Percentiles rank a stretch among this genome's conserved stretches.
Evolutionary conservation across 2,888 invertebrate genomes (phyloP).

Genomic region (Phaonia tiefii): DNA sequence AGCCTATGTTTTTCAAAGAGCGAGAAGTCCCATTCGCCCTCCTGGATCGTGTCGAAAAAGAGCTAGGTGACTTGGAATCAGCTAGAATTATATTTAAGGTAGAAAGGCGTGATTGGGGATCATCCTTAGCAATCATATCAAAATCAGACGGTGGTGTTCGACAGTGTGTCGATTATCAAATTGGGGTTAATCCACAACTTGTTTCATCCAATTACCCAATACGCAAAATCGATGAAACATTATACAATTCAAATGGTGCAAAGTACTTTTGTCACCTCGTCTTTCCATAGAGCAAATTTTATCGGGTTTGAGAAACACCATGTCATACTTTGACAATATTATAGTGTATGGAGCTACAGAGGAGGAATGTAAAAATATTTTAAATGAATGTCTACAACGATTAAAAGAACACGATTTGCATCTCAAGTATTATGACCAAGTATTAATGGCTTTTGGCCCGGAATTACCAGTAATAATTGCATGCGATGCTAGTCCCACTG

Average conservation of each 20-base stretch:
- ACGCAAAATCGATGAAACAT: slow-evolving; percentile 61
- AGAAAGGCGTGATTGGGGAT: slow-evolving; percentile 52
- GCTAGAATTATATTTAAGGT: slow-evolving; percentile 47
- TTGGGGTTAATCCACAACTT: slow-evolving; percentile 52
- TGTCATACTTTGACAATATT: slow-evolving; percentile 59
- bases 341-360: no score
- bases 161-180: slow-evolving; percentile 61
- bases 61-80: slow-evolving; percentile 46
- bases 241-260: slow-evolving; percentile 50
- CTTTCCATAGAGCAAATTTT: slow-evolving; percentile 59
- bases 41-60: slow-evolving; percentile 47
- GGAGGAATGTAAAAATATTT: slow-evolving; percentile 57
- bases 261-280: neutral
- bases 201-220: no score
- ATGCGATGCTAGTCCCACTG: no score
- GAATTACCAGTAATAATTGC: no score
- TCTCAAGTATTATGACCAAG: no score
- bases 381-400: slow-evolving; percentile 52
- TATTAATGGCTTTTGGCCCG: no score
- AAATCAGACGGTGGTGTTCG: slow-evolving; percentile 50
- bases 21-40: slow-evolving; percentile 53
- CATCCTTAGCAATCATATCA: no score
- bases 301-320: no score
- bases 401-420: slow-evolving; percentile 62
- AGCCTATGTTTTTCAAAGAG: slow-evolving; percentile 54